These are phyloP conservation scores for Macrotus californicus DNA, from an alignment of 2,113 vertebrate species.

Conservation along the genomic window DNA sequence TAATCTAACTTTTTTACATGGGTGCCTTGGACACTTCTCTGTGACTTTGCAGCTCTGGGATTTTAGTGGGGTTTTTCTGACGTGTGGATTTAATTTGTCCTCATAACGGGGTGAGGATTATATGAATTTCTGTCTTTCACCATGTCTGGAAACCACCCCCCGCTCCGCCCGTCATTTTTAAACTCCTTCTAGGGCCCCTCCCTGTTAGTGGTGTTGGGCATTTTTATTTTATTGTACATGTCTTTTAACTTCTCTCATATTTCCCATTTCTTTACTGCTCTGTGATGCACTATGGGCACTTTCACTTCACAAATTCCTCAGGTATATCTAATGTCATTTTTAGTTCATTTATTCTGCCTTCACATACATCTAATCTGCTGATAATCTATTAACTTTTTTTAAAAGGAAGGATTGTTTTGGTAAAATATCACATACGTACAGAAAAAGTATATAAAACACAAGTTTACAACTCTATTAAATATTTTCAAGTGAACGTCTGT, in stretches of 20 bases:
- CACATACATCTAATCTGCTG: neutral
- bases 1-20: neutral
- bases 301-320: neutral
- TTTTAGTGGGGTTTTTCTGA: neutral
- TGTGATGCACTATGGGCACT: neutral
- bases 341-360: neutral
- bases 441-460: neutral
- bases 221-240: neutral
- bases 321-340: neutral
- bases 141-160: neutral
- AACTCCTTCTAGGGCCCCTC: neutral
- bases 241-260: neutral
- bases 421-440: neutral
- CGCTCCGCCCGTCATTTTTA: neutral
- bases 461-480: neutral
- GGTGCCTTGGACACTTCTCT: neutral
- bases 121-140: neutral
- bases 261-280: neutral
- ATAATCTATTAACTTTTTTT: neutral
- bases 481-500: neutral
- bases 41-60: neutral
- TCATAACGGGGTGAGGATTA: neutral
- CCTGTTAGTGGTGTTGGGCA: neutral
- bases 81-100: neutral
- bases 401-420: neutral